A percentile compares a stretch with the other conserved stretches of the same genome.
Evolutionary conservation across 2,797 vertebrate genomes (phyloP).

Genomic region (Manis javanica): DNA sequence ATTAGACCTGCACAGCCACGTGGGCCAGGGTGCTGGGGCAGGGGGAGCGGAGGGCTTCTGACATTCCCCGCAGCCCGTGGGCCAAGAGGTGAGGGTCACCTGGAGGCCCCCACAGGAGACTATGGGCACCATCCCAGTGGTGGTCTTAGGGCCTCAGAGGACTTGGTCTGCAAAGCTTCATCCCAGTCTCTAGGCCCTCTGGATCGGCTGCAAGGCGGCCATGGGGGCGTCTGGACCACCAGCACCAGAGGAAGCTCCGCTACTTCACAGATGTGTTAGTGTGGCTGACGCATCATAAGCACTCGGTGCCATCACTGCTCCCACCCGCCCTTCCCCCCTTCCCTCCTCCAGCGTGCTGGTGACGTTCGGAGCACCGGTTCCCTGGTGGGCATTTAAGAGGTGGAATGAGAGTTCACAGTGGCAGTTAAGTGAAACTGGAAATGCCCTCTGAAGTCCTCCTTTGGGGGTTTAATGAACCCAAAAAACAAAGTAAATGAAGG

Average conservation of each 20-base stretch:
- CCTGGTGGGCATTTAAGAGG: not conserved
- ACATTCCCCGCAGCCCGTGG: constrained; percentile 24
- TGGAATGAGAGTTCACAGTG: not conserved
- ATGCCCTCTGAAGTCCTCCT: not conserved
- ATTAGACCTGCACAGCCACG: constrained; percentile 27
- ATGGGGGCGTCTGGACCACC: not conserved
- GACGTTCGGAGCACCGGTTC: not conserved
- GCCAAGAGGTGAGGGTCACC: constrained; percentile 39
- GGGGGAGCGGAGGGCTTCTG: constrained; percentile 40
- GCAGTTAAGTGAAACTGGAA: not conserved
- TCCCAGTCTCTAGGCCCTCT: not conserved
- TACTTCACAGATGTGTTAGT: too few species aligned
- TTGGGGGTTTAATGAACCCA: not conserved
- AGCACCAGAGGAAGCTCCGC: not conserved
- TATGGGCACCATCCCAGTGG: not conserved
- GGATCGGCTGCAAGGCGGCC: not conserved
- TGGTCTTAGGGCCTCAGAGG: constrained; percentile 55
- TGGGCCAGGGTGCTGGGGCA: constrained; percentile 24
- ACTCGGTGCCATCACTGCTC: accelerated
- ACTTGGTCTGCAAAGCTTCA: constrained; percentile 11
- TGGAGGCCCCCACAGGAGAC: constrained; percentile 33
- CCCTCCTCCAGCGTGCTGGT: too few species aligned
- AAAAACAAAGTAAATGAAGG: not conserved
- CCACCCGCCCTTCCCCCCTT: accelerated
- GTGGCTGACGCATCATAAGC: accelerated